Evolutionary conservation across 2,888 invertebrate species (phyloP), one percentile per base, ranked within the genome.

Genomic region (Andrena fulva): DNA sequence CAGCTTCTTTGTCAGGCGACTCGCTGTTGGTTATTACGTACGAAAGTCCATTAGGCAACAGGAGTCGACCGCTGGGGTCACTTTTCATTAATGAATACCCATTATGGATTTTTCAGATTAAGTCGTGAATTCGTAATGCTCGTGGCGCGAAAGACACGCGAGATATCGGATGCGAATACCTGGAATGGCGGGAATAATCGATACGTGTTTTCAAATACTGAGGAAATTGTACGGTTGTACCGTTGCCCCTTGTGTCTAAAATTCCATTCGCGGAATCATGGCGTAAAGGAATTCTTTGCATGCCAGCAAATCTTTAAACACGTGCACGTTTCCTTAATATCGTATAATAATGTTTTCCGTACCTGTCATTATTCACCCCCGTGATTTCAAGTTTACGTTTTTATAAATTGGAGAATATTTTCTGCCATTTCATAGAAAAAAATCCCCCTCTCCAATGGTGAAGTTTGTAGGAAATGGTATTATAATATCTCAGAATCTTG

Each of bases 121-220:
- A 29, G 3, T 50, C 59, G 12, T 4, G 16, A 29, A 42, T 62
- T 16, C 50, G 16, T 4, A 33, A 59, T 54, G 70, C 74, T 60
- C 29, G 31, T 52, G 8, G 33, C 35, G 67, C 16, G 7, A 56
- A 59, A 48, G 33, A 48, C 77, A 71, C 59, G 20, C 20, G 60
- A 70, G n/a, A 66, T 66, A 77, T 50, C 64, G 71, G 71, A 56
- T 77, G 62, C 8, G 54, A 62, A 56, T 82, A 69, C 72, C 12
- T 59, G 16, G 48, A 85, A 74, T 70, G 7, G 4, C 16, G 52
- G 50, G 63, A 50, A 27, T 71, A 33, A 77, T 82, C 69, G 66
- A 85, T 75, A 76, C 56, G 5, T 59, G 33, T 85, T 85, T 85
- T 69, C 59, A 68, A 77, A 80, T 80, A 74, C 69, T 7, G 16